Conservation (phyloP, 2,888 invertebrate genomes). For the Odontocolon sp. region DNA sequence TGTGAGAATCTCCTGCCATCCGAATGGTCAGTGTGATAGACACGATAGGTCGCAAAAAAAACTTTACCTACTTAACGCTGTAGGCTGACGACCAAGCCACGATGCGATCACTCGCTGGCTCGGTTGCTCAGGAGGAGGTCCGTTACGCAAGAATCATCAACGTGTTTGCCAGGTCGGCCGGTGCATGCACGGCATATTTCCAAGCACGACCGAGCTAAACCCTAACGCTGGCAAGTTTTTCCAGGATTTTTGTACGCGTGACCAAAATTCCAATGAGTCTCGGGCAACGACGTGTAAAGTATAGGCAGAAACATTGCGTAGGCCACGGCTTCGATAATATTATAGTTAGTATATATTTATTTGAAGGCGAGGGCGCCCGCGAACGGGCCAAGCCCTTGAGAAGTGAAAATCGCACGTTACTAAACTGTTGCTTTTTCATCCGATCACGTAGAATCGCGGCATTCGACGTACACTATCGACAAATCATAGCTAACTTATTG, state of each 20-base stretch:
- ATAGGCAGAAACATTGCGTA: constrained; percentile 5
- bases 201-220: constrained; percentile 46
- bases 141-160: constrained; percentile 62
- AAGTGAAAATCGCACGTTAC: constrained; percentile 67
- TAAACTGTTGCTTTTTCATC: constrained; percentile 26
- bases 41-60: too few species aligned
- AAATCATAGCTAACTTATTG: too few species aligned
- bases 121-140: constrained; percentile 4
- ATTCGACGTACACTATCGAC: too few species aligned
- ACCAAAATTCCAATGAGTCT: constrained; percentile 64
- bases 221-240: constrained; percentile 56
- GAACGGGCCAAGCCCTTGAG: constrained; percentile 66
- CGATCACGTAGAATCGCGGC: constrained; percentile 32
- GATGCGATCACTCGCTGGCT: constrained; percentile 50
- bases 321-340: constrained; percentile 10
- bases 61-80: too few species aligned
- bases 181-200: constrained; percentile 69
- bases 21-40: too few species aligned
- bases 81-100: not conserved
- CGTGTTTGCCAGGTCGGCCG: constrained; percentile 36
- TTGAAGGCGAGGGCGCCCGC: constrained; percentile 40
- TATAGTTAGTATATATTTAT: not conserved
- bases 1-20: too few species aligned
- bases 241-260: constrained; percentile 62
- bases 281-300: constrained; percentile 7